phyloP scores from a whole-genome alignment of 2,888 invertebrate genomes.

The Ochropleura leucogaster region DNA sequence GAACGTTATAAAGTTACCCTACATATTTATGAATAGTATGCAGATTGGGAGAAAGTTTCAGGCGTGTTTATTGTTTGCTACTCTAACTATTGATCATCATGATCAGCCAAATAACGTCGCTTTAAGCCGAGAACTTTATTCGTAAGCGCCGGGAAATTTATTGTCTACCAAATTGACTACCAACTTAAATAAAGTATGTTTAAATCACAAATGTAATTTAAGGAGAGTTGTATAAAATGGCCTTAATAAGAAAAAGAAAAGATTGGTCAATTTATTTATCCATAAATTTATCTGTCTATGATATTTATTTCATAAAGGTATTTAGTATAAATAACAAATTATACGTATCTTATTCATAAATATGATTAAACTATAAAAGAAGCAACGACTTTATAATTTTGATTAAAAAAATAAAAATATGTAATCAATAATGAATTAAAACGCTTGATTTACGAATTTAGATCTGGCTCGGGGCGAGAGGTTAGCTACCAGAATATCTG shows the following conservation, averaged over 20 bases:
- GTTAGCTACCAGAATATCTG: conserved; percentile 28
- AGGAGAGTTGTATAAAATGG: neutral
- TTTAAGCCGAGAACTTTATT: neutral
- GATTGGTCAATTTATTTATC: neutral
- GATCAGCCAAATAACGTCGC: conserved; percentile 24
- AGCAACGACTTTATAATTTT: neutral
- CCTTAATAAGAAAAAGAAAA: neutral
- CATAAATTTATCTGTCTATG: neutral
- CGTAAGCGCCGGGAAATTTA: neutral
- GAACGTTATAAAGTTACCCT: conserved; percentile 49
- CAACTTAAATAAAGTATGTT: neutral
- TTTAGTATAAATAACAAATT: neutral
- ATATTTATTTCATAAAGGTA: neutral
- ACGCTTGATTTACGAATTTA: neutral
- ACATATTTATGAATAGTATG: conserved; percentile 57
- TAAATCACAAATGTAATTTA: neutral
- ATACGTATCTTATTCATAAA: neutral
- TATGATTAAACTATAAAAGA: neutral
- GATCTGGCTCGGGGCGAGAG: conserved; percentile 24
- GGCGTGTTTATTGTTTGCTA: conserved; percentile 22
- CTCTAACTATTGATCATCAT: conserved; percentile 19
- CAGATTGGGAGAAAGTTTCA: conserved; percentile 42
- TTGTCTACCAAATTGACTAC: neutral
- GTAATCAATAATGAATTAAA: neutral
- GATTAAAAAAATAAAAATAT: too few relatives aligned